Base-by-base conservation (phyloP, 2,888 invertebrate genomes). In the Cosmopolites sordidus region DNA sequence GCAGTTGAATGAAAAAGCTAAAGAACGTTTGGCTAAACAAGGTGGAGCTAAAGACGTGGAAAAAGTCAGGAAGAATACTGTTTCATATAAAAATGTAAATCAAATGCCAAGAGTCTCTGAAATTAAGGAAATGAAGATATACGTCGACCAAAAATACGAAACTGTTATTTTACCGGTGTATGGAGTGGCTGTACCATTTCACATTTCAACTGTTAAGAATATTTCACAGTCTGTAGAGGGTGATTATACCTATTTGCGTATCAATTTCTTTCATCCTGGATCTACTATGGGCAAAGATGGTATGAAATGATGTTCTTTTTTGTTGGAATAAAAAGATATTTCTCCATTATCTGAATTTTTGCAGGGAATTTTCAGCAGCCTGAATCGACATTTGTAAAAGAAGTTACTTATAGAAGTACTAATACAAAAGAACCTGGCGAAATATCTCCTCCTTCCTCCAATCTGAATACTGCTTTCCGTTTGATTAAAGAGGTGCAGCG, bases 221-320 rank as follows among this genome's bases (percentile, higher is more conserved):
- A 96, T 98, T 67, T 96, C 96, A 0, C 94, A 96, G 75, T 95
- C 96, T 0, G 93, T 98, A 11, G 99, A 99, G 76, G 96, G 99
- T 3, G 98, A 98, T 74, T 98, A 96, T 76, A 98, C 98, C 0
- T 99, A 99, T 75, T 83, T 99, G 62, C 86, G 91, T 71, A 90
- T 99, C 67, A 99, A 99, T 75, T 99, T 99, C 75, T 97, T 95
- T 76, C 96, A 97, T 75, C 99, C 99, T 27, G 99, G 98, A 15
- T 90, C 93, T 9, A 92, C 97, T 0, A 90, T 99, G 83, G 96
- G 95, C 0, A 83, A 91, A 56, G 91, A 91, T 66, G 97, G 97
- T 70, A 41, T 37, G 51, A 91, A 66, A 29, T 30, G 1, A 22
- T 22, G 3, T 22, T 22, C 3, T 8, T 22, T 22, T 3, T 22